phyloP scores from a whole-genome alignment of 2,888 invertebrate species.

The Mystacides longicornis region DNA sequence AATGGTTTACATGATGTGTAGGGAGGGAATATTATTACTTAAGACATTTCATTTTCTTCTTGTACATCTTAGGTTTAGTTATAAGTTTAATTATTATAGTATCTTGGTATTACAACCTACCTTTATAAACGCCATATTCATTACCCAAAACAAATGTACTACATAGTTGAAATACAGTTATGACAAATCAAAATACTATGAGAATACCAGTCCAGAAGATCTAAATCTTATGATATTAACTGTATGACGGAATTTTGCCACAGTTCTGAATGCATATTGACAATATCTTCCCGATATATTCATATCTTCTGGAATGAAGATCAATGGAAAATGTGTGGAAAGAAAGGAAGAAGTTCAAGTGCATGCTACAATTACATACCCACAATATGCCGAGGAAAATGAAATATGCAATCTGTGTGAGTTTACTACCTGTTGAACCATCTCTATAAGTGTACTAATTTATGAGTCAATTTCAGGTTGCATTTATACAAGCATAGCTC shows the following conservation, averaged over 20 bases:
- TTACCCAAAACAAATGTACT: not conserved
- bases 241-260: not conserved
- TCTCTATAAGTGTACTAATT: too few species aligned
- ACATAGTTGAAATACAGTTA: not conserved
- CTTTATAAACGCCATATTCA: not conserved
- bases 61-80: too few species aligned
- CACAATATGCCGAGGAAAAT: too few species aligned
- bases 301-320: not conserved
- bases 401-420: too few species aligned
- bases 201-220: not conserved
- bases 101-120: not conserved
- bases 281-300: not conserved
- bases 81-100: not conserved
- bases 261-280: not conserved
- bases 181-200: not conserved
- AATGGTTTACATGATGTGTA: too few species aligned
- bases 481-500: too few species aligned
- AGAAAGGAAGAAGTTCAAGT: not conserved
- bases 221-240: too few species aligned
- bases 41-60: too few species aligned
- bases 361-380: not conserved
- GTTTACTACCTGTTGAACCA: too few species aligned
- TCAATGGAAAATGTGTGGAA: not conserved
- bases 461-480: too few species aligned
- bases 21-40: too few species aligned